These are phyloP conservation scores for Cathartes aura DNA, from an alignment of 2,113 vertebrate species.

Conservation along the genomic window DNA sequence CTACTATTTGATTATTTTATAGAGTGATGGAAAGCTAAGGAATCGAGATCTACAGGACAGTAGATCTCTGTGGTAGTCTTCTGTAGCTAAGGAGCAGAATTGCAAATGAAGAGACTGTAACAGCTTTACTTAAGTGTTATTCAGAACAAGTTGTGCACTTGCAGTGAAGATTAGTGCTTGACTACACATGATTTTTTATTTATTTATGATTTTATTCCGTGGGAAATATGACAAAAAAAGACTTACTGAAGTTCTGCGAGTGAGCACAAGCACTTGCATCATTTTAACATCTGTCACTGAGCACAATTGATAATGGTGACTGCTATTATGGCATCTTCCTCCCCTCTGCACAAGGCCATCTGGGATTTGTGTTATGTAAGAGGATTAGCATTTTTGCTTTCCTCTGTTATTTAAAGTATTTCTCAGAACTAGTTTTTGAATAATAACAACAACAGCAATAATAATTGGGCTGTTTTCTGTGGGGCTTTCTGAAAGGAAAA, in stretches of 20 bases:
- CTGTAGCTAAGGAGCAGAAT: background rate
- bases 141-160: conserved; percentile 32
- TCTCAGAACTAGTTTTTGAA: conserved; percentile 69
- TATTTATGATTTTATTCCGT: background rate
- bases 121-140: conserved; percentile 12
- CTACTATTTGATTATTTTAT: background rate
- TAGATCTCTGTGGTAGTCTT: conserved; percentile 5
- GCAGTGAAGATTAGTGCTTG: background rate
- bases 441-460: conserved; percentile 65
- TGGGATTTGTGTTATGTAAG: conserved; percentile 74
- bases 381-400: conserved; percentile 72
- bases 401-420: conserved; percentile 77
- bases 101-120: background rate
- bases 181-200: conserved; percentile 7
- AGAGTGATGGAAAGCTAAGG: background rate
- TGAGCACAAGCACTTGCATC: conserved; percentile 21
- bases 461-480: conserved; percentile 69
- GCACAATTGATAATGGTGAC: conserved; percentile 60
- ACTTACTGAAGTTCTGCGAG: conserved; percentile 36
- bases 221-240: conserved; percentile 15
- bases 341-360: conserved; percentile 69
- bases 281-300: conserved; percentile 64
- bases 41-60: background rate
- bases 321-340: conserved; percentile 65
- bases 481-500: conserved; percentile 45